Evolutionary conservation across 2,797 vertebrate species (phyloP).

Genomic region (Ptychobarbus kaznakovi): DNA sequence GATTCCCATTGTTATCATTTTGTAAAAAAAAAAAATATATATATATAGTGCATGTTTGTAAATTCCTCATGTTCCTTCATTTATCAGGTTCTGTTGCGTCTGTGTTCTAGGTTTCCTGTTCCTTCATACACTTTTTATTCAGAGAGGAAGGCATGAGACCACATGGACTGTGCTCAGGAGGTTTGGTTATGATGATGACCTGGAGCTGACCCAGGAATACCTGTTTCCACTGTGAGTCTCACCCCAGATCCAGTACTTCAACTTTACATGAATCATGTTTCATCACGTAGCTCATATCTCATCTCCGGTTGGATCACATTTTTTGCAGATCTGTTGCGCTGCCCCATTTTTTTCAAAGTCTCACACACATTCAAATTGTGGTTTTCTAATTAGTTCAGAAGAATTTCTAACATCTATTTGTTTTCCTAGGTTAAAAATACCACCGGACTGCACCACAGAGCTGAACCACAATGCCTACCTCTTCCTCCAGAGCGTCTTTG

Average conservation of each 20-base stretch:
- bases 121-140: conserved; percentile 97
- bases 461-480: conserved; percentile 97
- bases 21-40: background rate
- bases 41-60: background rate
- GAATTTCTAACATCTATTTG: conserved; percentile 24
- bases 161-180: conserved; percentile 97
- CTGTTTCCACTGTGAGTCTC: conserved; percentile 89
- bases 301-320: conserved; percentile 1
- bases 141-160: conserved; percentile 96
- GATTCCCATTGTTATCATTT: background rate
- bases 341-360: background rate
- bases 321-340: background rate
- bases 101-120: conserved; percentile 91
- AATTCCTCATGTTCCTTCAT: background rate
- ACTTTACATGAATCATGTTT: background rate
- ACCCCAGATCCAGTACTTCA: background rate
- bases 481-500: conserved; percentile 97
- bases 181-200: conserved; percentile 96
- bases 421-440: conserved; percentile 88
- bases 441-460: conserved; percentile 94
- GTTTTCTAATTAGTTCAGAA: background rate
- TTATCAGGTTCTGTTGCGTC: background rate
- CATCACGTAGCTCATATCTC: background rate
- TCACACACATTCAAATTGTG: background rate
- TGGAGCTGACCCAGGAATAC: conserved; percentile 96